Conservation (phyloP, 2,113 vertebrate species). For the Ia io region DNA sequence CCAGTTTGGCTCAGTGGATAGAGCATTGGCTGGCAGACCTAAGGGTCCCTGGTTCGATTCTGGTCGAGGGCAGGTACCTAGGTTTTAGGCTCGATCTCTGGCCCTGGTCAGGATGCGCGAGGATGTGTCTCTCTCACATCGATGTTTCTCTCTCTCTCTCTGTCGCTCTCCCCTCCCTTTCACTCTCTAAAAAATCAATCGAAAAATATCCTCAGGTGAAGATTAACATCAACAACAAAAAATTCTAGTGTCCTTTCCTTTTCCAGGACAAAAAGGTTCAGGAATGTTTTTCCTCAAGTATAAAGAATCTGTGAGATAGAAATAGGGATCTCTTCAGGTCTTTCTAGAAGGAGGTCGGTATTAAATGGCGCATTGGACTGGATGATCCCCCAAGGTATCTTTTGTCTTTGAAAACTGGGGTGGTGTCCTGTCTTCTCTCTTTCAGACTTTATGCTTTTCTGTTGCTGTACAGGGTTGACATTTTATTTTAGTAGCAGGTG, state of each 20-base stretch:
- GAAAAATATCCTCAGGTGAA: too few relatives aligned
- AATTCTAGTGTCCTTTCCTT: background rate
- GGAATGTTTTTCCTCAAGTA: background rate
- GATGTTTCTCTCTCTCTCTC: too few relatives aligned
- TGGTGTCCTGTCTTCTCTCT: background rate
- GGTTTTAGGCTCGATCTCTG: too few relatives aligned
- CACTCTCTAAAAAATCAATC: too few relatives aligned
- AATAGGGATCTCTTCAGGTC: background rate
- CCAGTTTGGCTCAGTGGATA: too few relatives aligned
- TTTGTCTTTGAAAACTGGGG: background rate
- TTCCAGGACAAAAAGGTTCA: background rate
- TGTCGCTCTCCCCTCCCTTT: too few relatives aligned
- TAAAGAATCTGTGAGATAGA: slow-evolving; percentile 1
- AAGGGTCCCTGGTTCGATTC: too few relatives aligned
- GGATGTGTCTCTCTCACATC: too few relatives aligned
- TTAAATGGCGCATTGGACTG: background rate
- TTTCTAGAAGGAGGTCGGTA: background rate
- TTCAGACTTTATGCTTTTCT: background rate
- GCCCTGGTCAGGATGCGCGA: too few relatives aligned
- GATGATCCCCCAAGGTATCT: background rate
- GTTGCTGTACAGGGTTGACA: background rate
- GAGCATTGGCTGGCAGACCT: too few relatives aligned
- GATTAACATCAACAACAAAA: background rate
- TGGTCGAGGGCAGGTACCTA: too few relatives aligned
- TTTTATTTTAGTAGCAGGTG: slow-evolving; percentile 31